These are phyloP conservation scores for Netelia fuscicornis DNA, from an alignment of 2,888 invertebrate genomes.

Conservation along the genomic window DNA sequence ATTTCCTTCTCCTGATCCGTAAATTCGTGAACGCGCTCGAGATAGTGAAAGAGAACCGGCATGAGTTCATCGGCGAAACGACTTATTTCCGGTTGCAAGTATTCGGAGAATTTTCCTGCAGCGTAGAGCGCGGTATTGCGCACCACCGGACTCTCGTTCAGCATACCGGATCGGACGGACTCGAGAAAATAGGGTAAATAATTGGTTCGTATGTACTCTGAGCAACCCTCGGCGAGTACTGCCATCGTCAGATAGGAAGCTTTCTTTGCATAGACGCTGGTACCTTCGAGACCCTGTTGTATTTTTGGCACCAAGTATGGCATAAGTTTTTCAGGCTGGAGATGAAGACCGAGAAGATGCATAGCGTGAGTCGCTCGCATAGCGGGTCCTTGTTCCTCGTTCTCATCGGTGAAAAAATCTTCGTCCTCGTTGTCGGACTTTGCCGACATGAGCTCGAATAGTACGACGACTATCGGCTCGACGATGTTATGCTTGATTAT, in stretches of 20 bases:
- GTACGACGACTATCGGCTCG: conserved; percentile 87
- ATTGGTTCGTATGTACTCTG: conserved; percentile 90
- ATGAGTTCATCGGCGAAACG: conserved; percentile 90
- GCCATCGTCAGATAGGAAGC: conserved; percentile 91
- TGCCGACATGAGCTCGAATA: conserved; percentile 90
- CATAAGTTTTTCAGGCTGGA: conserved; percentile 92
- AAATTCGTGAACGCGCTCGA: conserved; percentile 87
- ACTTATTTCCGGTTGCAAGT: conserved; percentile 92
- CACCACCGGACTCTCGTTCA: conserved; percentile 88
- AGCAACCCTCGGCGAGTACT: conserved; percentile 92
- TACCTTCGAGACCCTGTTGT: conserved; percentile 88
- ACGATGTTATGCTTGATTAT: conserved; percentile 90
- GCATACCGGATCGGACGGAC: conserved; percentile 90
- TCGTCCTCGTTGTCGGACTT: conserved; percentile 88
- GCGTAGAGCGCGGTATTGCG: conserved; percentile 92
- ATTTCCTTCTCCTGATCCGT: conserved; percentile 86
- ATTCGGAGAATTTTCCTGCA: conserved; percentile 92
- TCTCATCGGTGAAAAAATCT: conserved; percentile 88
- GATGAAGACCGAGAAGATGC: conserved; percentile 90
- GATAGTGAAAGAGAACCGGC: conserved; percentile 90
- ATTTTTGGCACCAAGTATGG: conserved; percentile 89
- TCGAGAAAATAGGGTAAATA: conserved; percentile 90
- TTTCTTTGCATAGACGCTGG: conserved; percentile 88
- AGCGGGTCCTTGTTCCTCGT: conserved; percentile 88
- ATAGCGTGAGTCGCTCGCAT: conserved; percentile 91